Evolutionary conservation across 64 coral and sea anemone species (phyloP).

Genomic region (Montipora cactus): DNA sequence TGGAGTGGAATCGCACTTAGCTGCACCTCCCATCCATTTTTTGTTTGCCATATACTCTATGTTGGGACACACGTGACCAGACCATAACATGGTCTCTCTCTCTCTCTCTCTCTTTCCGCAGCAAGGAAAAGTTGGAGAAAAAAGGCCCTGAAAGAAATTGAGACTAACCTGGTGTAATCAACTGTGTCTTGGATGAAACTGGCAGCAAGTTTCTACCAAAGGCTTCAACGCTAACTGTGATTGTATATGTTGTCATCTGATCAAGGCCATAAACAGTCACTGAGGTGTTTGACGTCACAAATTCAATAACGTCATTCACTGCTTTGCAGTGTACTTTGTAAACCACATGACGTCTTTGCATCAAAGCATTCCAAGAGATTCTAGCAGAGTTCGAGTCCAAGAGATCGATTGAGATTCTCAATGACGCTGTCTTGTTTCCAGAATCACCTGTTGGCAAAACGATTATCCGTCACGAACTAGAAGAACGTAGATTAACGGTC

Average conservation of each 20-base stretch:
- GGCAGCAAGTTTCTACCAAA: not conserved
- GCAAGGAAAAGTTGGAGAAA: too few species aligned
- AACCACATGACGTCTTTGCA: not conserved
- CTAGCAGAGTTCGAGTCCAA: slow-evolving; percentile 5
- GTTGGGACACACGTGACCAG: too few species aligned
- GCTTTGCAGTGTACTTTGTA: not conserved
- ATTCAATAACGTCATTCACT: not conserved
- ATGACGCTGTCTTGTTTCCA: not conserved
- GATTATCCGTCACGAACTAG: too few species aligned
- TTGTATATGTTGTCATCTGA: slow-evolving; percentile 57
- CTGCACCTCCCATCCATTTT: too few species aligned
- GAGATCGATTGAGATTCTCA: not conserved
- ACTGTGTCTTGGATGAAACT: not conserved
- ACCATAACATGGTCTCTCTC: too few species aligned
- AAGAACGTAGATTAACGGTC: too few species aligned
- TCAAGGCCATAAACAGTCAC: not conserved
- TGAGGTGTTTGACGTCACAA: slow-evolving; percentile 4
- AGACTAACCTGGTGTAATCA: slow-evolving; percentile 2
- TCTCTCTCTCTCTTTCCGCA: too few species aligned
- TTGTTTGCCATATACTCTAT: too few species aligned
- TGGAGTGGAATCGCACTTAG: too few species aligned
- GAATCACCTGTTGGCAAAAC: not conserved
- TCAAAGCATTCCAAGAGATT: not conserved
- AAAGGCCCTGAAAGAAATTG: too few species aligned
- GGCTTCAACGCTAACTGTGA: slow-evolving; percentile 29